phyloP scores from a whole-genome alignment of 2,797 vertebrate genomes.

The Tachyglossus aculeatus region DNA sequence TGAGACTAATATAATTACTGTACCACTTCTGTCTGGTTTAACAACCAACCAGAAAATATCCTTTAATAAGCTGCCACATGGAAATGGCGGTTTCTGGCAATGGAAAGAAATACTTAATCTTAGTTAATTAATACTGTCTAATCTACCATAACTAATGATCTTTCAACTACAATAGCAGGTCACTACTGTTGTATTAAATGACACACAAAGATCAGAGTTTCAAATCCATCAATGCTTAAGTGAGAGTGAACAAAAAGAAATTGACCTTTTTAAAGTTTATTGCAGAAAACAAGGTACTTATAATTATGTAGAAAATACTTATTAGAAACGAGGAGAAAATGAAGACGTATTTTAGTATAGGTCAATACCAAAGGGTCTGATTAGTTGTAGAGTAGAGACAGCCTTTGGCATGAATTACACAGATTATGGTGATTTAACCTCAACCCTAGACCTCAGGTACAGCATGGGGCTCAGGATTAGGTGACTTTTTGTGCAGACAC shows the following conservation, averaged over 20 bases:
- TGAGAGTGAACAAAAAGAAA: slow-evolving; percentile 10
- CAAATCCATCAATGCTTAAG: background rate
- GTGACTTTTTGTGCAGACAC: too few species aligned
- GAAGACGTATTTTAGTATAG: too few species aligned
- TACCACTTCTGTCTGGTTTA: slow-evolving; percentile 52
- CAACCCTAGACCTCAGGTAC: too few species aligned
- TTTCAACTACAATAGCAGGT: slow-evolving; percentile 41
- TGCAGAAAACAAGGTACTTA: too few species aligned
- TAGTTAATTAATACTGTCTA: slow-evolving; percentile 59
- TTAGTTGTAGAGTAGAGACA: too few species aligned
- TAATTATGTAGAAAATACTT: too few species aligned
- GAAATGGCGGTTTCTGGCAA: slow-evolving; percentile 36
- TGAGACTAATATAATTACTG: slow-evolving; percentile 53
- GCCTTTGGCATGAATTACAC: too few species aligned
- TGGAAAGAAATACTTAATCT: slow-evolving; percentile 57
- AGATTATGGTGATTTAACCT: too few species aligned
- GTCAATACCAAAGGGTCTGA: too few species aligned
- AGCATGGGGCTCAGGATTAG: too few species aligned
- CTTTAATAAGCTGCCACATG: slow-evolving; percentile 43
- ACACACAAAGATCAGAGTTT: background rate
- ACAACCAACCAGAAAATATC: slow-evolving; percentile 60
- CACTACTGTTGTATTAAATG: slow-evolving; percentile 5
- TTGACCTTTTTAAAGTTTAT: too few species aligned
- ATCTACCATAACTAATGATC: slow-evolving; percentile 66
- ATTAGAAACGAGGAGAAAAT: too few species aligned